Base-by-base conservation (phyloP, 2,888 invertebrate species). In the Steinernema hermaphroditum region DNA sequence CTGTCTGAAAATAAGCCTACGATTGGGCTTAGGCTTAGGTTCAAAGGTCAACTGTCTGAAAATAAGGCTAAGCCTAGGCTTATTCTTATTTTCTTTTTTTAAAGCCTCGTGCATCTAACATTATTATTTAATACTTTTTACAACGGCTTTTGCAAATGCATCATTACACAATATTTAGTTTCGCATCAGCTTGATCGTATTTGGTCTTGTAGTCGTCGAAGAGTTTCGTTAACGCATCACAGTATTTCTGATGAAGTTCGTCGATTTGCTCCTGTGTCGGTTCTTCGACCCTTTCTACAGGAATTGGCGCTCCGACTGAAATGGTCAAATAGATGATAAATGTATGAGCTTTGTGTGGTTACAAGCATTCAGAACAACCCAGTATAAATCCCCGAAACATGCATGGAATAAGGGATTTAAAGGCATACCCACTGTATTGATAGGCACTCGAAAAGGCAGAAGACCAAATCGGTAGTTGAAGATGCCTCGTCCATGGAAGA, bases 401-500 rank as follows among this genome's bases (percentile, higher is more conserved):
- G n/a, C n/a, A n/a, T n/a, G n/a, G n/a, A n/a, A n/a, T n/a, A n/a
- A n/a, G n/a, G n/a, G n/a, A 27, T 12, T 8, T 37, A 37, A 12
- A 4, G 0, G 70, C 70, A 34, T 24, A 85, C 0, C 81, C 8
- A 82, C 82, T 4, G 80, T 78, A 70, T 81, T 81, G 49, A 82
- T 76, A 0, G 92, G 92, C 75, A 89, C 90, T 50, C 95, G 90
- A 69, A 91, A 90, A 0, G 96, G 96, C 71, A 96, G 88, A 6
- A 94, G 87, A 0, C 96, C 96, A 86, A 92, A 93, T 0, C 91
- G 91, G 86, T 96, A 96, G 87, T 96, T 95, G 86, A 96, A 93
- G 75, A 96, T 89, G 1, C 96, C 96, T 44, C 96, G 89, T 1
- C 89, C 89, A 73, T 87, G 83, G 77, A 89, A 87, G 2, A 88